phyloP scores from a whole-genome alignment of 2,888 invertebrate genomes.

The Mesorhabditis spiculigera region DNA sequence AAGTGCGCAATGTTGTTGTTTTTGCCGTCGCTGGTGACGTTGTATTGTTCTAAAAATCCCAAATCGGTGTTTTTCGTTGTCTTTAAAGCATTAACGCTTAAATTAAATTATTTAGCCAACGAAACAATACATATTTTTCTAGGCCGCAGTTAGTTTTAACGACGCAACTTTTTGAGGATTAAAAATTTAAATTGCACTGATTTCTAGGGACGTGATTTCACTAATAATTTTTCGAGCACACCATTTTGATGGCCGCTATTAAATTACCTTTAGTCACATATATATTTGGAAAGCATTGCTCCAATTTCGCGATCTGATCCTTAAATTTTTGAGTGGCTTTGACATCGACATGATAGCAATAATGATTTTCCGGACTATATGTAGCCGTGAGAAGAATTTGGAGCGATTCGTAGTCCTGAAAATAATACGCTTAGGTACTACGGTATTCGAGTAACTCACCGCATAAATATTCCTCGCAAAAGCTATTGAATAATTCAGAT shows the following conservation, averaged over 20 bases:
- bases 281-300: neutral
- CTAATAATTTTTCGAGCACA: no score
- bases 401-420: slow-evolving; percentile 6
- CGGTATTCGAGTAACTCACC: neutral
- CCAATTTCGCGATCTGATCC: neutral
- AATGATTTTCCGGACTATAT: neutral
- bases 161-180: no score
- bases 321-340: neutral
- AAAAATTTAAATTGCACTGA: no score
- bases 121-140: no score
- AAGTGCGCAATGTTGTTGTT: neutral
- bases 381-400: neutral
- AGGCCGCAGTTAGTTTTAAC: no score
- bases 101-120: no score
- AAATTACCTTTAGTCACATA: neutral
- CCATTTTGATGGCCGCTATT: no score
- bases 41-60: neutral
- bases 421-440: neutral
- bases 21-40: neutral
- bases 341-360: slow-evolving; percentile 4
- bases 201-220: no score
- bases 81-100: no score
- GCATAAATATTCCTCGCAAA: neutral
- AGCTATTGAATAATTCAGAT: neutral
- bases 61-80: no score